Conservation (phyloP, 2,888 invertebrate genomes). For the Carabus problematicus region DNA sequence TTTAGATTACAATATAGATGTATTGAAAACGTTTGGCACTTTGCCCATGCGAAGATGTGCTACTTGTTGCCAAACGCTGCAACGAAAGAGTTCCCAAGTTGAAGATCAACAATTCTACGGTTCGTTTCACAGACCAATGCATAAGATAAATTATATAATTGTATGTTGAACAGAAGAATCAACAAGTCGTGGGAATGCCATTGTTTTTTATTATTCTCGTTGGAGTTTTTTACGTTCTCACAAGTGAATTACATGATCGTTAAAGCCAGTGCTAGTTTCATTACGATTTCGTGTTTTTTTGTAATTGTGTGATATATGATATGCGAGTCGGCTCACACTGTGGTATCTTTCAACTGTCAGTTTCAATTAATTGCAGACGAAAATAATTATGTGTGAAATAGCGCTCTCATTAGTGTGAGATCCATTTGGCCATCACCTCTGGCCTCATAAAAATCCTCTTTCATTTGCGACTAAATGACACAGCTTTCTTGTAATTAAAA, state of each 20-base stretch:
- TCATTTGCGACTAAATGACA: too few species aligned
- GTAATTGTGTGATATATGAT: conserved; percentile 5
- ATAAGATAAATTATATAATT: conserved; percentile 9
- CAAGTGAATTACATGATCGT: too few species aligned
- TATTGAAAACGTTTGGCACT: background rate
- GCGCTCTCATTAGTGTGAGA: conserved; percentile 11
- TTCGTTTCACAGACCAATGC: background rate
- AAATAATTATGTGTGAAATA: conserved; percentile 9
- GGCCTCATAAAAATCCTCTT: background rate
- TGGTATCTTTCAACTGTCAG: conserved; percentile 13
- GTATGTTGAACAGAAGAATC: background rate
- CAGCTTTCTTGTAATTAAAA: too few species aligned
- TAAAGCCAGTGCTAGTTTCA: too few species aligned
- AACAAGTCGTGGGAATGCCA: conserved; percentile 5
- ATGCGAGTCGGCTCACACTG: background rate
- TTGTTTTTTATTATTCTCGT: background rate
- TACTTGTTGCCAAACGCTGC: conserved; percentile 8
- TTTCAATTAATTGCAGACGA: conserved; percentile 15
- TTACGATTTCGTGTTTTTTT: conserved; percentile 4
- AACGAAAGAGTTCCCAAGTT: conserved; percentile 1
- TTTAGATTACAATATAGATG: too few species aligned
- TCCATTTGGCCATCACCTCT: conserved; percentile 12
- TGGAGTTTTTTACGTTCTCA: too few species aligned
- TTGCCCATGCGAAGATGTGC: conserved; percentile 13
- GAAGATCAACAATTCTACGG: background rate